phyloP scores from a whole-genome alignment of 2,113 vertebrate species.

The Laticauda laticaudata region DNA sequence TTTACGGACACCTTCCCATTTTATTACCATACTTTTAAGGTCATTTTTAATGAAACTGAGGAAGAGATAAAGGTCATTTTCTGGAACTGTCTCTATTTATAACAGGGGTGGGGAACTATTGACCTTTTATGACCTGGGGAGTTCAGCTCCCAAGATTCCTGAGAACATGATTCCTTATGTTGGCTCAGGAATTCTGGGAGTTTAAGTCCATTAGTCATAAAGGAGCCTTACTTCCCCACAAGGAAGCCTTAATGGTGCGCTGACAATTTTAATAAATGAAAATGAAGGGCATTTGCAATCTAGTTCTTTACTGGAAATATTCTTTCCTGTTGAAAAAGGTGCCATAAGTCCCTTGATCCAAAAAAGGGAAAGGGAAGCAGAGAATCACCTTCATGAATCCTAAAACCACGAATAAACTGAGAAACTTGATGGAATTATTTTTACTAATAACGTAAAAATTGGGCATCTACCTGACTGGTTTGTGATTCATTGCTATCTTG shows the following conservation, averaged over 20 bases:
- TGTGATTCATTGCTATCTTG: conserved; percentile 19
- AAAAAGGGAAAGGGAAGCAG: background rate
- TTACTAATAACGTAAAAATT: conserved; percentile 33
- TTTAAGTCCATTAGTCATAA: background rate
- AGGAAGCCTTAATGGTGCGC: background rate
- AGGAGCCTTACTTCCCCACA: background rate
- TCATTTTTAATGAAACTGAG: background rate
- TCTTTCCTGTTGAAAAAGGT: background rate
- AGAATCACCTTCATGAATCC: conserved; percentile 31
- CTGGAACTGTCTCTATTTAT: background rate
- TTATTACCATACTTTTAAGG: background rate
- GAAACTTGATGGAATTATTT: conserved; percentile 28
- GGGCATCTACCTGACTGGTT: conserved; percentile 14
- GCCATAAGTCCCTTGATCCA: background rate
- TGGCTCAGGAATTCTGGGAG: background rate
- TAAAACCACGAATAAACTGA: conserved; percentile 33
- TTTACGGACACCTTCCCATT: background rate
- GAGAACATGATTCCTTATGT: background rate
- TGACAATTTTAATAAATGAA: background rate
- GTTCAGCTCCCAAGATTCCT: background rate
- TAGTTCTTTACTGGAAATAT: background rate
- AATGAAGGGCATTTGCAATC: background rate
- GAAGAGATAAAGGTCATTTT: background rate
- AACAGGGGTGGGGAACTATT: background rate
- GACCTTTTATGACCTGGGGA: background rate